A percentile compares a stretch with the other conserved stretches of the same genome.
Conservation (phyloP, 2,113 vertebrate genomes). For the Diadophis punctatus region DNA sequence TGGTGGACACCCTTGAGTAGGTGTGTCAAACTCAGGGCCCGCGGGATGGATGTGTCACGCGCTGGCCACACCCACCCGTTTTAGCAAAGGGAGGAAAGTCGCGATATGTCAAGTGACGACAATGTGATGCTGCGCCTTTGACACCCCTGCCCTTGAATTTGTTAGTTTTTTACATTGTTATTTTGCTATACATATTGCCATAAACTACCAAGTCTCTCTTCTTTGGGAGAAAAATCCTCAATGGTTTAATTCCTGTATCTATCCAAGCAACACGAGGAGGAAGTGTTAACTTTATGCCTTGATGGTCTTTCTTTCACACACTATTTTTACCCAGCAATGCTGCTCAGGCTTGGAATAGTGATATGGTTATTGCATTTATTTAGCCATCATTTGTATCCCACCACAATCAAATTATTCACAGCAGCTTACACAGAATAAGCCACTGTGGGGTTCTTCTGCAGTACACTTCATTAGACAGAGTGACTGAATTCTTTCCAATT, state of each 20-base stretch:
- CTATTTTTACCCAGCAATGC: slow-evolving; percentile 29
- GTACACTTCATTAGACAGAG: not conserved
- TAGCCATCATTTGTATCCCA: not conserved
- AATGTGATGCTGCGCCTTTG: too few relatives aligned
- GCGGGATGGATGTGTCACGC: too few relatives aligned
- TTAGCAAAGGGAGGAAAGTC: too few relatives aligned
- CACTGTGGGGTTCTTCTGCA: not conserved
- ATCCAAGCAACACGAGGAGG: not conserved
- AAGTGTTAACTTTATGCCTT: not conserved
- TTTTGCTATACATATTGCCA: not conserved
- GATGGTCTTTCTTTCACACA: slow-evolving; percentile 36
- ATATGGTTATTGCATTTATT: not conserved
- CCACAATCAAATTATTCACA: not conserved
- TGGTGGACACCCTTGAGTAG: not conserved
- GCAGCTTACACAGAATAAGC: not conserved
- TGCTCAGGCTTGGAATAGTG: not conserved
- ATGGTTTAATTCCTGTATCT: not conserved
- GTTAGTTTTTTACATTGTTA: not conserved
- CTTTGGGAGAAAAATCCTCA: not conserved
- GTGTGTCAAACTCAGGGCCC: too few relatives aligned
- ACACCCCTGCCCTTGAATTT: not conserved
- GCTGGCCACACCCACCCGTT: too few relatives aligned
- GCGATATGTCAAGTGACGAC: too few relatives aligned
- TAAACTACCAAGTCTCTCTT: too few relatives aligned
- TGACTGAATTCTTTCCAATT: not conserved